Conservation (phyloP, 2,113 vertebrate genomes). For the Chaetops frenatus region DNA sequence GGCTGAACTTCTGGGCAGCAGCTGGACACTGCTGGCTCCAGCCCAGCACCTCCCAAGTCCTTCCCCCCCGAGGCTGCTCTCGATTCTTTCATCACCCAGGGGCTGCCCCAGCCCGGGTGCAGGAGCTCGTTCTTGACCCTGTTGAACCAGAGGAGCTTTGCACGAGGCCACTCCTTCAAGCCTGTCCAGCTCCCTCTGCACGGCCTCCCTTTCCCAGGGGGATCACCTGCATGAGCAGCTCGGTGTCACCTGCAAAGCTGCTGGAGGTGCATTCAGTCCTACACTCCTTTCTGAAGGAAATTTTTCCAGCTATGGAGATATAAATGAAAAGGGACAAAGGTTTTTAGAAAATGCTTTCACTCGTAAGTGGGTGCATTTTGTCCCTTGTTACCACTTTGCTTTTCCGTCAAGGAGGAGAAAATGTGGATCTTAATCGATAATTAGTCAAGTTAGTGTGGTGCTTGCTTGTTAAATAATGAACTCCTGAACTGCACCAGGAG, state of each 20-base stretch:
- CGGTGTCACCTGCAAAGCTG: neutral
- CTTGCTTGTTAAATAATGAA: constrained; percentile 17
- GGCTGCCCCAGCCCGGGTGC: neutral
- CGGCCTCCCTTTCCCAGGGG: neutral
- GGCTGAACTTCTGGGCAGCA: no score
- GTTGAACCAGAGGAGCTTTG: neutral
- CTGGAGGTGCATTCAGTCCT: neutral
- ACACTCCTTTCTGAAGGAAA: neutral
- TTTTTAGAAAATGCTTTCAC: neutral
- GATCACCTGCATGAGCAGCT: neutral
- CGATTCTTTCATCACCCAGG: neutral
- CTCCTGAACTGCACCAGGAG: neutral
- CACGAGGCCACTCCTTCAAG: neutral
- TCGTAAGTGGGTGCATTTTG: neutral
- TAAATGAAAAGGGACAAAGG: neutral
- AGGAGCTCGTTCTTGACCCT: neutral
- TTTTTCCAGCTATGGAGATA: neutral
- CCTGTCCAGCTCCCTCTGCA: neutral
- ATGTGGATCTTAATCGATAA: constrained; percentile 19
- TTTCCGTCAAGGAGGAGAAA: neutral
- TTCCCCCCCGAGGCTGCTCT: neutral
- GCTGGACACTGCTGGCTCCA: no score
- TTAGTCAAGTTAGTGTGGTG: neutral
- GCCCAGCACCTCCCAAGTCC: no score
- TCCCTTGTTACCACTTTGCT: neutral